Conservation (phyloP, 2,797 vertebrate species). For the Pseudocheirus occidentalis region DNA sequence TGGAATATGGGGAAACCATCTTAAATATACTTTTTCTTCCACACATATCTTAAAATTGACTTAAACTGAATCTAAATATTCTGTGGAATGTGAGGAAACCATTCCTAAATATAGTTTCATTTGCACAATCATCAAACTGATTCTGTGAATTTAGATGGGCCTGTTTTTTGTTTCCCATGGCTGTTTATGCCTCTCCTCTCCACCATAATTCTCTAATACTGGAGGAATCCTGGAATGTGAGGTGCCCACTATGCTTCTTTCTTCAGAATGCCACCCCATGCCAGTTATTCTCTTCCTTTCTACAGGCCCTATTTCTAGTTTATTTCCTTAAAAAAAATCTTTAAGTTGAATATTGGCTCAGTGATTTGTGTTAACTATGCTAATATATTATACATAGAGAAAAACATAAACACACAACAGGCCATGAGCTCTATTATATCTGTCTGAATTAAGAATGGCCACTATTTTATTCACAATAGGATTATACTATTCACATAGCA, state of each 20-base stretch:
- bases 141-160: not conserved
- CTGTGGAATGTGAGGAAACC: not conserved
- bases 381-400: not conserved
- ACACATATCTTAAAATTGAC: not conserved
- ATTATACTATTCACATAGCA: not conserved
- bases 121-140: not conserved
- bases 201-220: not conserved
- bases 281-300: not conserved
- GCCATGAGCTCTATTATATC: not conserved
- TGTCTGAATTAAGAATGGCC: not conserved
- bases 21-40: constrained; percentile 1
- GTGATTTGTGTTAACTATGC: not conserved
- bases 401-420: not conserved
- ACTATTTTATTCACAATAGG: not conserved
- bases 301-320: not conserved
- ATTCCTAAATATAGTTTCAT: not conserved
- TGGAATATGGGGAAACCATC: not conserved
- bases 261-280: not conserved
- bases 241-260: not conserved
- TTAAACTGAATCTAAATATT: not conserved
- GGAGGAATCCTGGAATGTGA: not conserved
- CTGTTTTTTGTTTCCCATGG: not conserved
- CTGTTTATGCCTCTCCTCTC: not conserved
- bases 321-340: not conserved
- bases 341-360: not conserved